Evolutionary conservation across 2,888 invertebrate genomes (phyloP).

Genomic region (Dione juno): DNA sequence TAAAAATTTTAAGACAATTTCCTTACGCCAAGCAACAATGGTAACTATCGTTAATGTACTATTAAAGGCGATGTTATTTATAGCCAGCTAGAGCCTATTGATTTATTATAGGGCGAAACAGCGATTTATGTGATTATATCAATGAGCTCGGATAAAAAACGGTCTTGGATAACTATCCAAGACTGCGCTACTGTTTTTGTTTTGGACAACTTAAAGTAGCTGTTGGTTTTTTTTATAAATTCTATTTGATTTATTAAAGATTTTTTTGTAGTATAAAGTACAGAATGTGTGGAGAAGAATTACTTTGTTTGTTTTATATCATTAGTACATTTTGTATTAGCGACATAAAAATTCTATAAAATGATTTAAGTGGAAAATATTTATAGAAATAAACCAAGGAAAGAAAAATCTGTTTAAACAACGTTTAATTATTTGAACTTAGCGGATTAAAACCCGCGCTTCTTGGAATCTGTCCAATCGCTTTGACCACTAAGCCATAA

Average conservation of each 20-base stretch:
- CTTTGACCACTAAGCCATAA: too few relatives aligned
- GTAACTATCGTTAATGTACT: constrained; percentile 56
- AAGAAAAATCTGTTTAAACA: too few relatives aligned
- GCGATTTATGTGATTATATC: constrained; percentile 55
- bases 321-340: too few relatives aligned
- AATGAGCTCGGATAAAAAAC: constrained; percentile 36
- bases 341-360: too few relatives aligned
- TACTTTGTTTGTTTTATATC: too few relatives aligned
- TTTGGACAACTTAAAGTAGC: background rate
- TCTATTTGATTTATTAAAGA: background rate
- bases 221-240: background rate
- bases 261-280: too few relatives aligned
- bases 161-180: background rate
- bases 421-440: too few relatives aligned
- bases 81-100: constrained; percentile 60
- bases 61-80: constrained; percentile 63
- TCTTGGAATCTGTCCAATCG: too few relatives aligned
- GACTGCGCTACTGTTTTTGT: constrained; percentile 15
- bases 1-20: background rate
- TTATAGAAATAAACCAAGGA: too few relatives aligned
- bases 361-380: too few relatives aligned
- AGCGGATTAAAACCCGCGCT: too few relatives aligned
- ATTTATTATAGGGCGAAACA: constrained; percentile 64
- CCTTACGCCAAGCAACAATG: constrained; percentile 49
- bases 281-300: background rate